Percentiles rank a stretch among this genome's conserved stretches.
Conservation (phyloP, 2,888 invertebrate species). For the Boloria selene region DNA sequence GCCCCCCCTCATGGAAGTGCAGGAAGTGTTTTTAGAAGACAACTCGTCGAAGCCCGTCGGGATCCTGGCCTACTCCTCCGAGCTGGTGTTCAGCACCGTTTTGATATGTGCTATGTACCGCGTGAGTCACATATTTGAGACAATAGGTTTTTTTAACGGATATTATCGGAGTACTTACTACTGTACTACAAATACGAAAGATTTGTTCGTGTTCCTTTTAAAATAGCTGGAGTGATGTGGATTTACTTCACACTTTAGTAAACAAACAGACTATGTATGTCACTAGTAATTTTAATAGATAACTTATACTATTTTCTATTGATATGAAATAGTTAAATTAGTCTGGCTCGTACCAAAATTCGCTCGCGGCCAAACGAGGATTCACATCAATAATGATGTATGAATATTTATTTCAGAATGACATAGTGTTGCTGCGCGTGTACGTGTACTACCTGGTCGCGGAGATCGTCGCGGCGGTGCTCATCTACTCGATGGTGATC, state of each 20-base stretch:
- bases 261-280: too few species aligned
- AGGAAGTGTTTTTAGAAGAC: constrained; percentile 53
- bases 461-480: constrained; percentile 52
- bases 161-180: too few species aligned
- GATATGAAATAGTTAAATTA: too few species aligned
- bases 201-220: too few species aligned
- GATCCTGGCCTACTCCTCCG: constrained; percentile 55
- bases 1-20: constrained; percentile 57
- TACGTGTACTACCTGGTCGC: constrained; percentile 59
- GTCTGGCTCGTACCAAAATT: too few species aligned
- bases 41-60: constrained; percentile 53
- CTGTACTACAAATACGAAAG: too few species aligned
- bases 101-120: constrained; percentile 61
- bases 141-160: neutral
- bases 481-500: constrained; percentile 65
- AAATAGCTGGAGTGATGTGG: too few species aligned
- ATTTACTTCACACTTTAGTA: too few species aligned
- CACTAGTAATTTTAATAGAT: too few species aligned
- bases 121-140: constrained; percentile 49
- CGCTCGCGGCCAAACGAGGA: too few species aligned
- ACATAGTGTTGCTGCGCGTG: constrained; percentile 53
- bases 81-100: constrained; percentile 55
- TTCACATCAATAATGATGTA: too few species aligned
- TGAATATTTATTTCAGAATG: constrained; percentile 53
- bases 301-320: too few species aligned